phyloP scores from a whole-genome alignment of 2,888 invertebrate species.

The Leptinotarsa haldemani region DNA sequence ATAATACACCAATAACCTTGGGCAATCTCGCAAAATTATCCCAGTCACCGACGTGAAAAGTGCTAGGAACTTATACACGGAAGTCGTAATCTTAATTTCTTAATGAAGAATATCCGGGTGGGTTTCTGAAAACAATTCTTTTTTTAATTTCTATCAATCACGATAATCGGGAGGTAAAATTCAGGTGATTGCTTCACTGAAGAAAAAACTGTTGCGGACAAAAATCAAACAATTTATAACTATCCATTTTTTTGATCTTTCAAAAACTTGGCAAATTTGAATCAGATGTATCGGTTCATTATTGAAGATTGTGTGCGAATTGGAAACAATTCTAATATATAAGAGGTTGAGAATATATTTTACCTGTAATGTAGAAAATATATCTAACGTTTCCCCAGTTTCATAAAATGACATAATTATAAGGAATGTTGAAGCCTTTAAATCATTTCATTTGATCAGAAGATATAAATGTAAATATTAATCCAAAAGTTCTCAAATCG shows the following conservation, averaged over 20 bases:
- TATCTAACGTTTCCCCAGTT: too few species aligned
- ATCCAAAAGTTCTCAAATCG: too few species aligned
- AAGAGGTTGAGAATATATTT: too few species aligned
- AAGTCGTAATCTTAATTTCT: constrained; percentile 18
- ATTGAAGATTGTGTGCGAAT: too few species aligned
- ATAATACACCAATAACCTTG: constrained; percentile 24
- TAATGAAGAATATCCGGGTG: not conserved
- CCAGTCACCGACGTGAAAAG: constrained; percentile 22
- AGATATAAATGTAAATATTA: too few species aligned
- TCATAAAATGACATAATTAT: too few species aligned
- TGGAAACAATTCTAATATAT: too few species aligned
- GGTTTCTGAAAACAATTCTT: constrained; percentile 1
- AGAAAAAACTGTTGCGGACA: not conserved
- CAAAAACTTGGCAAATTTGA: not conserved
- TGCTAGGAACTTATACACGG: not conserved
- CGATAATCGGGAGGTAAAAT: not conserved
- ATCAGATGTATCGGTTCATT: too few species aligned
- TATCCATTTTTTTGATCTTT: too few species aligned
- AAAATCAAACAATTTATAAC: not conserved
- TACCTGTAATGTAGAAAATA: too few species aligned
- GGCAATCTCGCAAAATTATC: constrained; percentile 20
- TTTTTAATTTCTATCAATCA: not conserved
- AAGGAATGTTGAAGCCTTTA: too few species aligned
- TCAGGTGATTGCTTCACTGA: not conserved
- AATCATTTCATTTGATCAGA: too few species aligned